Evolutionary conservation across 1,140 invertebrate genomes (phyloP), one percentile per base, ranked within the genome.

Genomic region (Parasteatoda tepidariorum): DNA sequence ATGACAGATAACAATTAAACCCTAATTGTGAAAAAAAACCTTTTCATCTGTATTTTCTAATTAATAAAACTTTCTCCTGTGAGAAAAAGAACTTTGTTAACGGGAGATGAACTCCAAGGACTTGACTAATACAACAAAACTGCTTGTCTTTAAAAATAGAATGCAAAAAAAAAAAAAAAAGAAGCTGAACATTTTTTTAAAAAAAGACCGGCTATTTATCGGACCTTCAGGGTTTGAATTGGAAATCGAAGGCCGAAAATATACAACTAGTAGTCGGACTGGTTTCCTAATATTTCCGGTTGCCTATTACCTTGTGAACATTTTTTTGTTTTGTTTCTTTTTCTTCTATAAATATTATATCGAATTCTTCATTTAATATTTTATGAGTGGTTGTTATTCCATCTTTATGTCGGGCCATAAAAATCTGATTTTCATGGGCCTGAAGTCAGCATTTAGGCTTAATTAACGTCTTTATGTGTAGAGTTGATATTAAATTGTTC

Each of bases 251-350:
- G 78, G 78, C 78, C 78, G 57, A 81, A 55, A 81, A 81, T 81
- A 70, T 81, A 81, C 64, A 70, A 66, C 78, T 26, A 81, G 78
- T 70, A 31, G 78, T 81, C 55, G 67, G 55, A 81, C 78, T 61
- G 78, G 78, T 81, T 81, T 81, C 54, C 61, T 61, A 70, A 81
- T 71, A 81, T 57, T 81, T 81, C 78, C 78, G 64, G 78, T 61
- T 81, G 62, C 55, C 66, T 70, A 70, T 81, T 81, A 81, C 64
- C 78, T 81, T 70, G 62, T 67, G 48, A 13, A n/a, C n/a, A n/a
- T n/a, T 38, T 81, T 70, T 75, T 75, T 71, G 5, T 15, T 54
- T 71, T 75, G 57, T 62, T 79, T 62, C 30, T 28, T 62, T 62
- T 62, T 62, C 7, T 24, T 62, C 61, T 30, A 41, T 41, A 6